These are phyloP conservation scores for Clarias magur DNA, from an alignment of 2,113 vertebrate species.

Conservation along the genomic window DNA sequence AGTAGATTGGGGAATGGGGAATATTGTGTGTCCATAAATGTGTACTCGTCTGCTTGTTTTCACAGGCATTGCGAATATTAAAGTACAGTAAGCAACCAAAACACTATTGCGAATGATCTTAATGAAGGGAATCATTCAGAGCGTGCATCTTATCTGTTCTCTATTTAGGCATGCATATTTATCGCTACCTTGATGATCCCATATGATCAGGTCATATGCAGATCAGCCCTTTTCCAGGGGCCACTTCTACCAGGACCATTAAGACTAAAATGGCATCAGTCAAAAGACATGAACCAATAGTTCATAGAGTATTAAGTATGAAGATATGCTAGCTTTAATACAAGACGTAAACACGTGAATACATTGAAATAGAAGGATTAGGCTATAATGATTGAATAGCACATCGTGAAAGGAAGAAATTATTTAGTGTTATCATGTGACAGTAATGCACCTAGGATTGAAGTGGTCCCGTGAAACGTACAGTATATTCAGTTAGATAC, in stretches of 20 bases:
- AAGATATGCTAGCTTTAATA: not conserved
- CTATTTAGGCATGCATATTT: not conserved
- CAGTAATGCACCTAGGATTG: not conserved
- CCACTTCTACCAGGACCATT: not conserved
- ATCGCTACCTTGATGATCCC: slow-evolving; percentile 16
- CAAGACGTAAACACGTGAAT: not conserved
- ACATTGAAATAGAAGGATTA: not conserved
- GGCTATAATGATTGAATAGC: not conserved
- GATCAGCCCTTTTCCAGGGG: slow-evolving; percentile 6
- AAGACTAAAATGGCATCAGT: slow-evolving; percentile 14
- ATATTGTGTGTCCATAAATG: slow-evolving; percentile 44
- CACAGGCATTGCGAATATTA: slow-evolving; percentile 8
- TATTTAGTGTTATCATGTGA: not conserved
- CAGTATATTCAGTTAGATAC: slow-evolving; percentile 15
- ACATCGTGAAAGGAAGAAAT: not conserved
- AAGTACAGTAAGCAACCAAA: slow-evolving; percentile 22
- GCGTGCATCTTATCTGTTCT: slow-evolving; percentile 60
- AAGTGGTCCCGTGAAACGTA: slow-evolving; percentile 6
- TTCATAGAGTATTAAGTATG: not conserved
- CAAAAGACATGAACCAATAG: not conserved
- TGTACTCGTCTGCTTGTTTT: slow-evolving; percentile 12
- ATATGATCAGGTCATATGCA: slow-evolving; percentile 30
- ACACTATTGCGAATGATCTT: slow-evolving; percentile 16
- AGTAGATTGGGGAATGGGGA: slow-evolving; percentile 31
- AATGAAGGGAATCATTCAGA: slow-evolving; percentile 17